A percentile compares a stretch with the other conserved stretches of the same genome.
Evolutionary conservation across 2,797 vertebrate genomes (phyloP).

Genomic region (Eulemur mongoz): DNA sequence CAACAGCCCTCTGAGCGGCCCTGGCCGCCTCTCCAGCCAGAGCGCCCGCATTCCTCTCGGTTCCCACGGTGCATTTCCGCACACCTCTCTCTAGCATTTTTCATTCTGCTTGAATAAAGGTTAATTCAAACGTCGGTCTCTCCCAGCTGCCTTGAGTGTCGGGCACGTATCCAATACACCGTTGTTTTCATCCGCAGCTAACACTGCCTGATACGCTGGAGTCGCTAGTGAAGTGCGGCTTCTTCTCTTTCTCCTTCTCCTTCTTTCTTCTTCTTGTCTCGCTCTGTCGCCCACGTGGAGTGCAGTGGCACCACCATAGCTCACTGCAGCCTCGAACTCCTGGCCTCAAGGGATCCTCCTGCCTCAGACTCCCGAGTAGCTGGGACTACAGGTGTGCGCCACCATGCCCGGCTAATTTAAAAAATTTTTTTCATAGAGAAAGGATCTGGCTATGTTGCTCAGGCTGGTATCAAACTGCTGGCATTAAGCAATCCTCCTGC

Average conservation of each 20-base stretch:
- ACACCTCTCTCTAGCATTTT: not conserved
- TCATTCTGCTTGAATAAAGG: constrained; percentile 50
- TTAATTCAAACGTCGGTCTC: constrained; percentile 57
- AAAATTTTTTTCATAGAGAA: not conserved
- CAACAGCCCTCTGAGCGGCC: not conserved
- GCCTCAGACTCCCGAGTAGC: not conserved
- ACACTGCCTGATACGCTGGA: not conserved
- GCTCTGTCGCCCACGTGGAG: not conserved
- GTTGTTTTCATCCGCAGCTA: not conserved
- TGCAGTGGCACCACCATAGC: not conserved
- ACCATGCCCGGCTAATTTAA: not conserved
- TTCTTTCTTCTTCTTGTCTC: not conserved
- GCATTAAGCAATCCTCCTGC: not conserved
- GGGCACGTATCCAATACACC: not conserved
- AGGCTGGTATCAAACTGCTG: not conserved
- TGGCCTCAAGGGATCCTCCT: not conserved
- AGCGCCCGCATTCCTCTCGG: not conserved
- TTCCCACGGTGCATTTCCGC: not conserved
- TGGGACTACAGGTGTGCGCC: not conserved
- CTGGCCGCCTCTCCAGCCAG: not conserved
- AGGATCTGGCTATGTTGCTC: not conserved
- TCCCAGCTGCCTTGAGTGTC: constrained; percentile 29
- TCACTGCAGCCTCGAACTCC: not conserved
- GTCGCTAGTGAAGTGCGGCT: not conserved
- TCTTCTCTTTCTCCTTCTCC: not conserved